Percentiles rank a stretch among this genome's conserved stretches.
These are phyloP conservation scores for Hycleus phaleratus DNA, from an alignment of 1,140 invertebrate species.

Conservation along the genomic window DNA sequence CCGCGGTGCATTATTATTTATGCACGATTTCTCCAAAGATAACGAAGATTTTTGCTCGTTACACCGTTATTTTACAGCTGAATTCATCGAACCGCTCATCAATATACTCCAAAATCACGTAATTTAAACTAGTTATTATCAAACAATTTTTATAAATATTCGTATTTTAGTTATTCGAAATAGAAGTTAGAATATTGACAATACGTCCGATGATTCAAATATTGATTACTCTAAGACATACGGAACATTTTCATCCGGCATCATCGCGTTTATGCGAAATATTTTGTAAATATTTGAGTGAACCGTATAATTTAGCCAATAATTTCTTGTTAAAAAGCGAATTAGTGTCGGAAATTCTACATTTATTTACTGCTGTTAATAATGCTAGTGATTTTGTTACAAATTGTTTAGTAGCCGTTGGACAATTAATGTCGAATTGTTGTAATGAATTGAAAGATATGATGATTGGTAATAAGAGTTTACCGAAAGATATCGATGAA, in stretches of 20 bases:
- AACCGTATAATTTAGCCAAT: background rate
- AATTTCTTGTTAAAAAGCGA: conserved; percentile 5
- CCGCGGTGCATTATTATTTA: conserved; percentile 1
- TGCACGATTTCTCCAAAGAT: background rate
- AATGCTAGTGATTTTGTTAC: background rate
- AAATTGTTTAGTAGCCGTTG: conserved; percentile 3
- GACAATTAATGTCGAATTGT: conserved; percentile 10
- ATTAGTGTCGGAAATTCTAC: conserved; percentile 1
- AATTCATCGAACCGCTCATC: conserved; percentile 1
- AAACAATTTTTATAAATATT: background rate
- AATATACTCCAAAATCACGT: conserved; percentile 5
- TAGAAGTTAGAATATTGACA: background rate
- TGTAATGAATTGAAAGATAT: conserved; percentile 5
- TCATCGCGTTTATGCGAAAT: conserved; percentile 1
- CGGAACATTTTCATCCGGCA: background rate
- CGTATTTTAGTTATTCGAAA: conserved; percentile 1
- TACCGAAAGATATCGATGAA: conserved; percentile 1
- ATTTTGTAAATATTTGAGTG: conserved; percentile 5
- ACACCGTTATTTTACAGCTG: conserved; percentile 1
- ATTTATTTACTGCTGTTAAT: background rate
- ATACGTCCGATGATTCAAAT: conserved; percentile 3
- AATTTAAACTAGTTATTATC: background rate
- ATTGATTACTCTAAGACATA: background rate
- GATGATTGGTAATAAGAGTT: conserved; percentile 2
- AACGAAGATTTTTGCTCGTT: conserved; percentile 1